Evolutionary conservation across 2,888 invertebrate genomes (phyloP), one percentile per base, ranked within the genome.

Genomic region (Arge pagana): DNA sequence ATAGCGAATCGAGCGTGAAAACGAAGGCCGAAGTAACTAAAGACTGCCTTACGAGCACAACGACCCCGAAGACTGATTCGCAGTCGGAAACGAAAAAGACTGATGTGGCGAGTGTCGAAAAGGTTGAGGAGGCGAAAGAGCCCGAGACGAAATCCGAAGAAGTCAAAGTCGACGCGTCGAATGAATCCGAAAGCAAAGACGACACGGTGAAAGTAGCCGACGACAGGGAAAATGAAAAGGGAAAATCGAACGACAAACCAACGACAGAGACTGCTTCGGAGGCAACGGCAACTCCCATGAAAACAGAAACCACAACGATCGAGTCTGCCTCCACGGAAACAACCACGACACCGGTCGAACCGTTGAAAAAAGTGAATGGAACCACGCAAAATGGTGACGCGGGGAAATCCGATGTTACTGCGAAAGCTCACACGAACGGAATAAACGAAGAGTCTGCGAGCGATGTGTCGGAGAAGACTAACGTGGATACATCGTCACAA

Each of bases 341-440:
- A 31, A 31, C 31, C 19, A 18, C 37, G n/a, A 39, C 37, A 21
- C 10, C 3, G 28, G 56, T 11, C 10, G 42, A 42, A 11, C 6
- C 30, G 2, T 13, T 33, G 55, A 64, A 68, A 45, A 69, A 69
- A 50, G 15, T 67, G 35, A 71, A 71, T 15, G 67, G 68, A 31
- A 64, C 62, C 39, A 62, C 66, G 30, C 65, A 66, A 48, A 67
- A 67, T 30, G 67, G 65, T 30, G 57, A 66, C 26, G 54, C 61
- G 15, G 63, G 53, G 33, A 54, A 58, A 42, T 54, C 58, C 19
- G 63, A 28, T 13, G 26, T 21, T 8, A 31, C 61, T 13, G 68
- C 70, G 5, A 68, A 71, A 54, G 61, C 67, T 30, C 73, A 73
- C 52, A 71, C 66, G 59, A 76, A 74, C 51, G 74, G 74, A 42